Base-by-base conservation (phyloP, 2,113 vertebrate species). In the Proteles cristata region DNA sequence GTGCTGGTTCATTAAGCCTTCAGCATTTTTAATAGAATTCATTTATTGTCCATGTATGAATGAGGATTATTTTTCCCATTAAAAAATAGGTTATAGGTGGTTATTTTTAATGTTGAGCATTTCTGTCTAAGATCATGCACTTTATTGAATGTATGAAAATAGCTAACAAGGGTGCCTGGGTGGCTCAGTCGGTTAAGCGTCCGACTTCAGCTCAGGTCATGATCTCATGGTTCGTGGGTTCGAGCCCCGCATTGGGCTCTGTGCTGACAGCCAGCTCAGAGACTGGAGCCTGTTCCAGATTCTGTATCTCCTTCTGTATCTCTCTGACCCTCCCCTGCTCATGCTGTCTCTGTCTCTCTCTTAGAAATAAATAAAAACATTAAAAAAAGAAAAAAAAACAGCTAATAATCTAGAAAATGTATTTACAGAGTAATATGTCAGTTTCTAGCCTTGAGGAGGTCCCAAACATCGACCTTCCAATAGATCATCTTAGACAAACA, bases 1-100 rank as follows among this genome's bases (percentile, higher is more conserved):
- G 98, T 99, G 98, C 97, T 98, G 96, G 97, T 98, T 99, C 98
- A 98, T 98, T 99, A 99, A 97, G 97, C 88, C 82, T 96, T 96
- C 98, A 97, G 98, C 92, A 98, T 96, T 98, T 98, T 96, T 97
- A 98, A 98, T 98, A 98, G 94, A 97, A 97, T 98, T 97, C 89
- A 93, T 98, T 98, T 92, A 89, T 88, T 98, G 93, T 98, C 96
- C 96, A 88, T 96, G 85, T 95, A 88, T 85, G 88, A 97, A 90
- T 97, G 61, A 76, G 95, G 88, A 82, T 93, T 92, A 97, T 97
- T 98, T 96, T 97, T 96, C 45, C 61, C 43, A 79, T 97, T 97
- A 92, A 93, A 96, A 97, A 95, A 43, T 50, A 97, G 71, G 3
- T 15, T 94, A 5, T 81, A 50, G 61, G 84, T 96, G 83, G 66